Base-by-base conservation (phyloP, 35 echinoderm and acorn worm species). In the Patiria miniata region DNA sequence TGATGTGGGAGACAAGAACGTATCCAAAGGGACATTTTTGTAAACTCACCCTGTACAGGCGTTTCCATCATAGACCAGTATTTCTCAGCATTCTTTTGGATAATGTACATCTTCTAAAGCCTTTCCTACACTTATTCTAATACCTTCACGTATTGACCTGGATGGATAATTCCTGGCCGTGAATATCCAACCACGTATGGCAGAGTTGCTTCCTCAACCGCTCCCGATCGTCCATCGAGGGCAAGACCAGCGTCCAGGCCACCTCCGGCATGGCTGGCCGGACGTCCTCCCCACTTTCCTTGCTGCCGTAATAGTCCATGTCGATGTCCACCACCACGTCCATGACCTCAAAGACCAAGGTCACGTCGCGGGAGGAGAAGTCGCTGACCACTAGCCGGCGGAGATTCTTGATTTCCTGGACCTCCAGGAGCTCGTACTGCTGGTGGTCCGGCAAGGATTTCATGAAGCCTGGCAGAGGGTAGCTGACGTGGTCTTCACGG, bases 401-500 rank as follows among this genome's bases (percentile, higher is more conserved):
- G 10, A 99, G 82, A 32, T 88, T 89, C 39, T 77, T 61, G 9
- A 90, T 85, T 3, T 89, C 60, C 42, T 89, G 89, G 29, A 86
- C 82, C 4, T 89, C 92, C 5, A 86, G 61, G 52, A 94, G 34
- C n/a, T 86, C 55, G 22, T 94, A 94, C 23, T 99, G 96, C 23
- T 82, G 39, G 39, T 47, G 92, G 21, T 99, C 93, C 37, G 96
- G 96, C 18, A 99, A 86, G 18, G 84, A 23, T 33, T 91, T 91
- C 29, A 86, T 87, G 87, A 95, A 99, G 78, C 68, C 86, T 23
- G 96, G 96, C 18, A 99, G 83, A 7, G 96, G 96, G 61, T 99
- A 99, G 51, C 92, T 95, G 32, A 99, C 96, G 54, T 99, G 96
- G 39, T 99, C 93, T 39, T 99, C 92, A 18, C 86, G 68, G 65